Evolutionary conservation across 2,113 vertebrate genomes (phyloP).

Genomic region (Acrocephalus kingi): DNA sequence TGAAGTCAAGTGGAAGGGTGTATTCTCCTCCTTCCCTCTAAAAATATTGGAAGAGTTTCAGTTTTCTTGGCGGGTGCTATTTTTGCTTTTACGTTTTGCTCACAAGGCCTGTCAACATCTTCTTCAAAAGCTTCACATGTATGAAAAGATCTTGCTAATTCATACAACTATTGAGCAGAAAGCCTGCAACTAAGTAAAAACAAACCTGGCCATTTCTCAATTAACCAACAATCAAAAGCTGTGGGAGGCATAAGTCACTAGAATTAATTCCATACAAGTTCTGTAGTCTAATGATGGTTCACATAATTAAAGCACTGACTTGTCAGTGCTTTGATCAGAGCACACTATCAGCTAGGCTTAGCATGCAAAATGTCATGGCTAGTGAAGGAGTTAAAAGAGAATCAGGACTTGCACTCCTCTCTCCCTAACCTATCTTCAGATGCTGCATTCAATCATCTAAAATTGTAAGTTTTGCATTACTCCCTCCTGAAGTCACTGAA

Average conservation of each 20-base stretch:
- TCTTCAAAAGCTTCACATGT: conserved; percentile 1
- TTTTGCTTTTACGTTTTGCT: conserved; percentile 21
- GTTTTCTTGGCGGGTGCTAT: not conserved
- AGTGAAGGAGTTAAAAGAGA: not conserved
- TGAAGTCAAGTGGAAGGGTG: conserved; percentile 14
- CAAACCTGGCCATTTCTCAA: conserved; percentile 32
- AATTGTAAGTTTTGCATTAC: not conserved
- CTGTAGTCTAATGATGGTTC: not conserved
- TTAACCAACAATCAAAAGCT: not conserved
- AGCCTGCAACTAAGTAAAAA: conserved; percentile 35
- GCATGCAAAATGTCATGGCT: not conserved
- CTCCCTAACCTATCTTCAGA: not conserved
- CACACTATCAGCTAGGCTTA: not conserved
- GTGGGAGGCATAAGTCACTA: not conserved
- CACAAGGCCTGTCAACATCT: not conserved
- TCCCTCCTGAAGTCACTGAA: not conserved
- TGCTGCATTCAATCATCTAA: not conserved
- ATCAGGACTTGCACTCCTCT: not conserved
- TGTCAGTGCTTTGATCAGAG: conserved; percentile 31
- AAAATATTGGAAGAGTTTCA: conserved; percentile 19
- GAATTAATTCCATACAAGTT: not conserved
- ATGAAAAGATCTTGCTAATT: conserved; percentile 7
- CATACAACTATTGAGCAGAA: not conserved
- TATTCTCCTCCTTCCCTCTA: conserved; percentile 3
- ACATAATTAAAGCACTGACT: not conserved